Conservation (phyloP, 2,113 vertebrate species). For the Phrynocephalus versicolor region DNA sequence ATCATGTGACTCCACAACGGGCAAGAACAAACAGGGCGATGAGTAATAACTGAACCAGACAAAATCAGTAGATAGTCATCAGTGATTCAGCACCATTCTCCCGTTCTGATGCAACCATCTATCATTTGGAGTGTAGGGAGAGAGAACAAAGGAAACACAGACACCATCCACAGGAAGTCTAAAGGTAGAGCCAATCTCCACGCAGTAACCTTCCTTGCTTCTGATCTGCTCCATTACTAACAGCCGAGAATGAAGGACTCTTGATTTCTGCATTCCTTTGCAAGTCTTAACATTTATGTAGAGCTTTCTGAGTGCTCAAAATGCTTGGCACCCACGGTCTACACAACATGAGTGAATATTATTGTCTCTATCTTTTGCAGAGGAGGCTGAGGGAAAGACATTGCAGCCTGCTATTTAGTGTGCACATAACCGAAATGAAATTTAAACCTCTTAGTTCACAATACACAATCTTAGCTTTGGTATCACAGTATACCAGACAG, state of each 20-base stretch:
- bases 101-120: neutral
- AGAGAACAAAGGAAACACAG: neutral
- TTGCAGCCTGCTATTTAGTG: neutral
- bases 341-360: neutral
- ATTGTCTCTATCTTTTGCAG: neutral
- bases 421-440: conserved; percentile 25
- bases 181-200: neutral
- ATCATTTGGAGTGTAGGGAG: neutral
- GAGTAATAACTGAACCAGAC: neutral
- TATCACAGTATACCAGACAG: neutral
- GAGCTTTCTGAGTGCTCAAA: neutral
- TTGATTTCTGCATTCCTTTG: neutral
- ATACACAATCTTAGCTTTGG: neutral
- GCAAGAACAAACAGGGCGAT: conserved; percentile 19
- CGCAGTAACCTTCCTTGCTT: neutral
- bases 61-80: conserved; percentile 14
- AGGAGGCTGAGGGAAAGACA: neutral
- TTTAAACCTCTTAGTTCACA: neutral
- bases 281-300: neutral
- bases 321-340: neutral
- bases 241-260: neutral
- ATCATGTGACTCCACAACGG: conserved; percentile 2
- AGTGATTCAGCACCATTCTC: conserved; percentile 22
- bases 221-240: neutral
- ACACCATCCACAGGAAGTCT: neutral